Conservation (phyloP, 2,888 invertebrate genomes). For the Helleia helle region DNA sequence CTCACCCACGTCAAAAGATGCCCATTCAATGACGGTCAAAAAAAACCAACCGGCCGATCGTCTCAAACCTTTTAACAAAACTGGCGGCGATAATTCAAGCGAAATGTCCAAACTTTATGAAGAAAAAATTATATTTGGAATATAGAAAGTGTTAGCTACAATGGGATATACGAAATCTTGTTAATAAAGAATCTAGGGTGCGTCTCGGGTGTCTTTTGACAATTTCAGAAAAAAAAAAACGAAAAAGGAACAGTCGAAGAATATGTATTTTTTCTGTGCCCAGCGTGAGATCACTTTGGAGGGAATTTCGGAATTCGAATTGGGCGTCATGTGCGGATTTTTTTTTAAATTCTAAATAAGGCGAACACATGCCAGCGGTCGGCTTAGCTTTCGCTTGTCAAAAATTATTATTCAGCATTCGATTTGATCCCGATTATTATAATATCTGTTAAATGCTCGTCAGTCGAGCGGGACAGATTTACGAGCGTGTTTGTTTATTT, state of each 20-base stretch:
- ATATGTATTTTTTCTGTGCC: conserved; percentile 43
- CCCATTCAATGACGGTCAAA: conserved; percentile 58
- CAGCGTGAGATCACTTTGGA: conserved; percentile 71
- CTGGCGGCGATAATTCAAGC: conserved; percentile 71
- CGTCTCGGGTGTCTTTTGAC: conserved; percentile 35
- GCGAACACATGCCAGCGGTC: conserved; percentile 36
- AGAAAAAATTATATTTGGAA: conserved; percentile 56
- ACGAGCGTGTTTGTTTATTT: conserved; percentile 42
- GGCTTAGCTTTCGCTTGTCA: conserved; percentile 34
- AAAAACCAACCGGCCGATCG: conserved; percentile 48
- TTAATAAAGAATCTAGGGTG: conserved; percentile 61
- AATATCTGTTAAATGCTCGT: conserved; percentile 44
- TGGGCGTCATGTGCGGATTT: conserved; percentile 57
- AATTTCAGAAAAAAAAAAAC: conserved; percentile 36
- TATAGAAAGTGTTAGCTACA: conserved; percentile 73
- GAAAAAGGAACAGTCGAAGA: conserved; percentile 46
- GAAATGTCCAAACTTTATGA: conserved; percentile 65
- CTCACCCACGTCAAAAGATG: conserved; percentile 68
- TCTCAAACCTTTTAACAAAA: conserved; percentile 68
- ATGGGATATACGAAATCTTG: conserved; percentile 72
- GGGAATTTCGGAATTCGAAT: conserved; percentile 66
- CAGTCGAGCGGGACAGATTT: conserved; percentile 32
- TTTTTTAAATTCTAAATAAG: conserved; percentile 32
- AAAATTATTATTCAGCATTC: conserved; percentile 41
- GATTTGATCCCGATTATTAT: conserved; percentile 38